Conservation (phyloP, 1,140 invertebrate genomes). For the Orius insidiosus region DNA sequence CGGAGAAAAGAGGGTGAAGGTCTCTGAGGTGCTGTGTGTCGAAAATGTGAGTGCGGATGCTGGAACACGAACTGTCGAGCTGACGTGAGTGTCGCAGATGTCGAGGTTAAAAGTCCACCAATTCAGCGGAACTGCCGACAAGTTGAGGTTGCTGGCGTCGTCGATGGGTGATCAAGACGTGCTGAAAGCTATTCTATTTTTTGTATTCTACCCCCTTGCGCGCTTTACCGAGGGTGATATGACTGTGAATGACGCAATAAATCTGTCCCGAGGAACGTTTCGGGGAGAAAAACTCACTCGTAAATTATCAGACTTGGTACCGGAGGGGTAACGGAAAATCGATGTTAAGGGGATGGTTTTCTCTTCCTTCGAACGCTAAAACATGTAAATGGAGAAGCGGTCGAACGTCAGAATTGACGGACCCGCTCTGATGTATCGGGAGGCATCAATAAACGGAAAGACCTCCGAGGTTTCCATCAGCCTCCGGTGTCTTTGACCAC, state of each 20-base stretch:
- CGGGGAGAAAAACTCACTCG: conserved; percentile 12
- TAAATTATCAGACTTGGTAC: conserved; percentile 7
- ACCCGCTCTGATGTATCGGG: conserved; percentile 6
- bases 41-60: too few relatives aligned
- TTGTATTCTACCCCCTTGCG: too few relatives aligned
- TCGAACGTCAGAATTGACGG: background rate
- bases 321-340: conserved; percentile 11
- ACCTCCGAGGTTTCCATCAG: conserved; percentile 9
- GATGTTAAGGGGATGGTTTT: background rate
- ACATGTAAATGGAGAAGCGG: conserved; percentile 2
- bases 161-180: too few relatives aligned
- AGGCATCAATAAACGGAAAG: conserved; percentile 4
- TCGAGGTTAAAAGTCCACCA: too few relatives aligned
- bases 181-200: too few relatives aligned
- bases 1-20: too few relatives aligned
- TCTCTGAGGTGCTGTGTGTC: too few relatives aligned
- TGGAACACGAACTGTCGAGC: too few relatives aligned
- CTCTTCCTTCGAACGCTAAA: background rate
- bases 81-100: too few relatives aligned
- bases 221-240: conserved; percentile 7
- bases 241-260: conserved; percentile 12
- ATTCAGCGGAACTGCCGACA: too few relatives aligned
- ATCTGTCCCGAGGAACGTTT: conserved; percentile 12
- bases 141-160: too few relatives aligned
- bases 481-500: conserved; percentile 7